Evolutionary conservation across 64 coral and sea anemone species (phyloP), one percentile per base, ranked within the genome.

Genomic region (Acropora tenuis): DNA sequence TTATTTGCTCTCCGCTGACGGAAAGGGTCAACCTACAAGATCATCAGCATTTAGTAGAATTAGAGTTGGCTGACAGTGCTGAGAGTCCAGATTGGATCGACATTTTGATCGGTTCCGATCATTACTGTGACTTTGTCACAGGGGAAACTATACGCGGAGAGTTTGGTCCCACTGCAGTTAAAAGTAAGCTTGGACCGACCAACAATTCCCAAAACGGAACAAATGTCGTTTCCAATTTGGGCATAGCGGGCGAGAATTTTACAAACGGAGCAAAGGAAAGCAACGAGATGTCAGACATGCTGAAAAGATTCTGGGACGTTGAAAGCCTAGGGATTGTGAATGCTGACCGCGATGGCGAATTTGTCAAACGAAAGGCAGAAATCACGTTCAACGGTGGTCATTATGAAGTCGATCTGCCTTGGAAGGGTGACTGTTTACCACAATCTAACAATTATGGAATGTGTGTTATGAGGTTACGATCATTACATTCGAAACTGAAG

Each of bases 31-130:
- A 55, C 52, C 9, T 55, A 55, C 52, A 55, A 55, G 52, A 55
- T 55, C 52, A 55, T 55, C 52, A 4, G 52, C 52, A 55, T 55
- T 55, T 55, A 0, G 4, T 5, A 55, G 52, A 55, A 55, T 55
- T 41, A 10, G 41, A 18, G 43, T 78, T 78, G 43, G 75, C 75
- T 48, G 75, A 78, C 75, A 48, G 75, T 78, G 8, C 75, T 49
- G 45, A 47, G 45, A 44, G 41, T 30, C 41, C 43, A 68, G 48
- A 65, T 9, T 59, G 67, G 1, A 91, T 91, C 8, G 89, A 91
- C 41, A 82, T 91, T 6, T 41, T 91, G 5, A 91, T 91, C 44
- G 89, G 89, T 4, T 84, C 89, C 9, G 89, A 91, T 84, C 74
- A 84, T 47, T 63, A 91, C 52, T 91, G 79, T 68, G 20, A 79